These are phyloP conservation scores for Erannis defoliaria DNA, from an alignment of 2,888 invertebrate species.

Conservation along the genomic window DNA sequence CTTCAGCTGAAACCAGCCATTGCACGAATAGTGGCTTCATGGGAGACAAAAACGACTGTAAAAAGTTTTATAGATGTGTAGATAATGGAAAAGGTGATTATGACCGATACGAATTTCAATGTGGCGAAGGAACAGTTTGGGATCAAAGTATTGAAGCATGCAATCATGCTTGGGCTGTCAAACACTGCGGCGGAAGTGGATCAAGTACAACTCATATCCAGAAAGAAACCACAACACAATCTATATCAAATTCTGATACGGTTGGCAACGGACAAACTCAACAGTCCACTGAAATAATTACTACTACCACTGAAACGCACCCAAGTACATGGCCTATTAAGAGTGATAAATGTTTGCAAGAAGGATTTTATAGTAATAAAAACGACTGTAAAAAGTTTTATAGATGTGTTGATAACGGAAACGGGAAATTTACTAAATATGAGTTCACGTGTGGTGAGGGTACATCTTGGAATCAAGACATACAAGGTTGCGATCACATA, in stretches of 20 bases:
- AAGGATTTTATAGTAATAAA: slow-evolving; percentile 86
- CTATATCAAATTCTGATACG: slow-evolving; percentile 39
- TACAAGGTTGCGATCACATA: slow-evolving; percentile 84
- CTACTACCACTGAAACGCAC: slow-evolving; percentile 22
- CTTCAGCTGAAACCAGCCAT: slow-evolving; percentile 11
- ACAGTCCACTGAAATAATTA: slow-evolving; percentile 33
- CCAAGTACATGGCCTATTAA: slow-evolving; percentile 23
- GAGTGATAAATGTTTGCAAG: slow-evolving; percentile 32
- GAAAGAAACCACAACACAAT: slow-evolving; percentile 39
- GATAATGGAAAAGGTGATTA: slow-evolving; percentile 76
- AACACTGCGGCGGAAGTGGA: slow-evolving; percentile 45
- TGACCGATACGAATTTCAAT: slow-evolving; percentile 85
- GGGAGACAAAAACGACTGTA: slow-evolving; percentile 84
- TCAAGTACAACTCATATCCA: slow-evolving; percentile 34
- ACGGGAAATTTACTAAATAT: slow-evolving; percentile 78
- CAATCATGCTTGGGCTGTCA: slow-evolving; percentile 70
- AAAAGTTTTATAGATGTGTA: slow-evolving; percentile 90
- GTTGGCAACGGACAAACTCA: slow-evolving; percentile 23
- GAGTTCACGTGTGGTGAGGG: slow-evolving; percentile 87
- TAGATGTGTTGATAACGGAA: slow-evolving; percentile 87
- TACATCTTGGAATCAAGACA: slow-evolving; percentile 86
- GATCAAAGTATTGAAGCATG: slow-evolving; percentile 81
- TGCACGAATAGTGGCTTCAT: slow-evolving; percentile 70
- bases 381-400: slow-evolving; percentile 89
- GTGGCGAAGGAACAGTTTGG: slow-evolving; percentile 88